Evolutionary conservation across 2,888 invertebrate genomes (phyloP).

Genomic region (Perithous albicinctus): DNA sequence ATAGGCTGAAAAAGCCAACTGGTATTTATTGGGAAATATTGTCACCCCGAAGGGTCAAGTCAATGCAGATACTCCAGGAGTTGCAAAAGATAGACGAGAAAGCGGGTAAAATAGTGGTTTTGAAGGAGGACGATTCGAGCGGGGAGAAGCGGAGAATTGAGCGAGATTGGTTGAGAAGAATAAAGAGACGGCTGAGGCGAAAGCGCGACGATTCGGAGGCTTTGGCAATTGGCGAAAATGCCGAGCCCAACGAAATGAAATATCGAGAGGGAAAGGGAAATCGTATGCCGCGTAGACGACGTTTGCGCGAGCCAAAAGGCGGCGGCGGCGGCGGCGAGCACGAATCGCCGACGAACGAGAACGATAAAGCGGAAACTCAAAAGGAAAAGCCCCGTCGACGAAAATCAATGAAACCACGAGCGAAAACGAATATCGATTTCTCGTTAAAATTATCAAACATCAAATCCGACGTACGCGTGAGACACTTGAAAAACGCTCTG

Average conservation of each 20-base stretch:
- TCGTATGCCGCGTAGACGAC: conserved; percentile 70
- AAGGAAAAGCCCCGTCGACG: conserved; percentile 69
- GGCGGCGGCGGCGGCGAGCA: conserved; percentile 79
- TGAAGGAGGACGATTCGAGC: conserved; percentile 90
- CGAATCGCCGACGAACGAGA: conserved; percentile 76
- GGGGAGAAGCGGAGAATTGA: conserved; percentile 86
- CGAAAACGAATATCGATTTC: conserved; percentile 86
- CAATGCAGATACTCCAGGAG: conserved; percentile 90
- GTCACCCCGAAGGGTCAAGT: conserved; percentile 89
- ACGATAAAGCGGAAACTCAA: conserved; percentile 85
- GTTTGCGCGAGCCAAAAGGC: conserved; percentile 70
- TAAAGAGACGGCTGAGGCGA: conserved; percentile 45
- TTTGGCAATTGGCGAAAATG: conserved; percentile 38
- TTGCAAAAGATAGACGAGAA: conserved; percentile 89
- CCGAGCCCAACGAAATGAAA: conserved; percentile 41
- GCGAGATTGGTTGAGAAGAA: conserved; percentile 62
- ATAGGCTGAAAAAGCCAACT: conserved; percentile 88
- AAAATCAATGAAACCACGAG: conserved; percentile 76
- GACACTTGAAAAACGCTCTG: conserved; percentile 91
- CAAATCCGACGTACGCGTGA: conserved; percentile 89
- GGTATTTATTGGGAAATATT: conserved; percentile 93
- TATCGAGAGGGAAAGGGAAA: conserved; percentile 60
- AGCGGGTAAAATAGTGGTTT: conserved; percentile 87
- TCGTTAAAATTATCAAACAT: conserved; percentile 90
- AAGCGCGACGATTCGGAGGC: conserved; percentile 52